Evolutionary conservation across 2,888 invertebrate genomes (phyloP), one percentile per base, ranked within the genome.

Genomic region (Stenodera caucasica): DNA sequence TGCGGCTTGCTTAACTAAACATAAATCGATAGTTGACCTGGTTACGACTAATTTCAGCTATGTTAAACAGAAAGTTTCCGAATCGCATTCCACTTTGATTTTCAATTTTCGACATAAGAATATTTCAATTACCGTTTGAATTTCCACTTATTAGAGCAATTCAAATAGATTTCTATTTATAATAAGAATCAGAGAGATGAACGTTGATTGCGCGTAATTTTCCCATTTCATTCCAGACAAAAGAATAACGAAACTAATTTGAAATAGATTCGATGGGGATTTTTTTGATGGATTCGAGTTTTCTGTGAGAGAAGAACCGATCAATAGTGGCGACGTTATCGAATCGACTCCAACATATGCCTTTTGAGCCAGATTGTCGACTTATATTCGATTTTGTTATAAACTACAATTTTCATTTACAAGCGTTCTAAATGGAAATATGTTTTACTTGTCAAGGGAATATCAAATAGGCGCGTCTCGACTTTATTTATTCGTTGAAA

Each of bases 1-100:
- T 45, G 45, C 45, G 45, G 45, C 23, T 45, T 45, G 45, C 45
- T 45, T 45, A 45, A 45, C 45, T 45, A 45, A 45, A 45, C 45
- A 45, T 45, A 45, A 45, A 45, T 45, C 45, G 45, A 45, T 45
- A 45, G 45, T 23, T 23, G 45, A 45, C 45, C 45, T 23, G 45
- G 45, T 23, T 45, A 45, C 45, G 23, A 45, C 45, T 45, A 45
- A 45, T 45, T 26, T 45, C 45, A 45, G 21, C 45, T 12, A 45
- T 45, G 45, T 21, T 45, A 21, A 40, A 18, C 45, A 45, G 45
- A 45, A 45, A 45, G 21, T 45, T 45, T 45, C 45, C 11, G 7
- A 26, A 5, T 26, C 26, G 26, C 2, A 26, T 26, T 26, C 26
- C 3, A 45, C 4, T 12, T 45, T 15, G 18, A 8, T 2, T 45